phyloP scores from a whole-genome alignment of 2,113 vertebrate species.

The Pelvicachromis taeniatus region DNA sequence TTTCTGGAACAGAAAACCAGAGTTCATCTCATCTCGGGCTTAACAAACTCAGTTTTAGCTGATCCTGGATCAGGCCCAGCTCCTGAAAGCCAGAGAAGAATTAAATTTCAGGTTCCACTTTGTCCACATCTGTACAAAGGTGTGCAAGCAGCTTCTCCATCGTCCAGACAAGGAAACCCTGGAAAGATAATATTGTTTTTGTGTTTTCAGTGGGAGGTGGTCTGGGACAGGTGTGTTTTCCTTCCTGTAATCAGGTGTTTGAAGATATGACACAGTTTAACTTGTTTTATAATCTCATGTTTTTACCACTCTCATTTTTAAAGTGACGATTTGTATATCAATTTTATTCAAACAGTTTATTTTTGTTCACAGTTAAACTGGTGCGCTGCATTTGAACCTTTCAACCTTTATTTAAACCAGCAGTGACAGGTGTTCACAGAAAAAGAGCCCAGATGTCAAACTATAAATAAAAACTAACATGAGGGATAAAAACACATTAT shows the following conservation, averaged over 20 bases:
- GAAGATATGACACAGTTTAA: neutral
- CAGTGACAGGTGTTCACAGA: neutral
- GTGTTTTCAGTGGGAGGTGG: neutral
- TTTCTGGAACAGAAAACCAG: no score
- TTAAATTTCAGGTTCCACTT: neutral
- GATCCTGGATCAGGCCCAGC: neutral
- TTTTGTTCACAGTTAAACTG: neutral
- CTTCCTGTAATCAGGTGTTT: neutral
- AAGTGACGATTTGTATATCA: neutral
- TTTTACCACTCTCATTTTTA: neutral
- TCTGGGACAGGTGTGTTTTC: neutral
- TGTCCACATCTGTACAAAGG: neutral
- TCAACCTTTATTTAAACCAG: neutral
- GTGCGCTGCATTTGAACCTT: neutral
- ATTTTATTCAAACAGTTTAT: neutral
- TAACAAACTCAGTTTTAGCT: neutral
- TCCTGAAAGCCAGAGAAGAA: neutral
- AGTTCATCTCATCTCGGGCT: neutral
- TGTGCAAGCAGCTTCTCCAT: neutral
- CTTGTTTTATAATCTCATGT: neutral
- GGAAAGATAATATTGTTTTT: neutral
- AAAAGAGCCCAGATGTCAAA: neutral
- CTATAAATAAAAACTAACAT: neutral
- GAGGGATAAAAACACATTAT: neutral
- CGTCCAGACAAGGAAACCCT: neutral